Evolutionary conservation across 35 echinoderm and acorn worm species (phyloP), one percentile per base, ranked within the genome.

Genomic region (Diadema setosum): DNA sequence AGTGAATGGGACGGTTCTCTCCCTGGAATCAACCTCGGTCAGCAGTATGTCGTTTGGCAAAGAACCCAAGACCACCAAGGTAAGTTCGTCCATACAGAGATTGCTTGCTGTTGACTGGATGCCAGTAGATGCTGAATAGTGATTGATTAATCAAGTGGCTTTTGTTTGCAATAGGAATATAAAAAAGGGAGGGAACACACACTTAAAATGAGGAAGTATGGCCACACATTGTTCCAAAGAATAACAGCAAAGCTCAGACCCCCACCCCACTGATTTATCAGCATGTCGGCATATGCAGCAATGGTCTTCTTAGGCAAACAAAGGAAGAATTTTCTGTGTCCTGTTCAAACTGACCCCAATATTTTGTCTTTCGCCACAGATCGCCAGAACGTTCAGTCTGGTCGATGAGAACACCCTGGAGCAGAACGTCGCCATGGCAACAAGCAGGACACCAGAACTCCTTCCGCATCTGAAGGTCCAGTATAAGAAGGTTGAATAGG

Each of bases 401-500:
- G 42, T 61, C 34, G 74, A 48, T 12, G 25, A 74, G 0, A 17
- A 34, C 16, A 81, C 70, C 16, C 45, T 89, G 25, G 86, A 89
- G 45, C 86, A 89, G 36, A 61, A 17, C 5, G 86, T 89, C 2
- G 55, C 23, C 18, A 89, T 89, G 86, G 86, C 41, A 81, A 89
- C 86, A 2, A 36, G 5, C 33, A 81, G 45, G 61, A 89, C 74
- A 37, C 86, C 86, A 75, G 50, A 58, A 15, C 26, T 89, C 9
- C 80, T 48, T 27, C 37, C 74, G 23, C 86, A 89, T 80, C 46
- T 89, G 74, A 57, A 32, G 17, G 70, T 81, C 29, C 5, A 21
- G 4, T 89, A 89, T 52, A 88, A 88, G 30, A 89, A 89, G 81
- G 63, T 83, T n/a, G n/a, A n/a, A n/a, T n/a, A n/a, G n/a, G n/a